These are phyloP conservation scores for Tachina grossa DNA, from an alignment of 2,888 invertebrate species.

Conservation along the genomic window DNA sequence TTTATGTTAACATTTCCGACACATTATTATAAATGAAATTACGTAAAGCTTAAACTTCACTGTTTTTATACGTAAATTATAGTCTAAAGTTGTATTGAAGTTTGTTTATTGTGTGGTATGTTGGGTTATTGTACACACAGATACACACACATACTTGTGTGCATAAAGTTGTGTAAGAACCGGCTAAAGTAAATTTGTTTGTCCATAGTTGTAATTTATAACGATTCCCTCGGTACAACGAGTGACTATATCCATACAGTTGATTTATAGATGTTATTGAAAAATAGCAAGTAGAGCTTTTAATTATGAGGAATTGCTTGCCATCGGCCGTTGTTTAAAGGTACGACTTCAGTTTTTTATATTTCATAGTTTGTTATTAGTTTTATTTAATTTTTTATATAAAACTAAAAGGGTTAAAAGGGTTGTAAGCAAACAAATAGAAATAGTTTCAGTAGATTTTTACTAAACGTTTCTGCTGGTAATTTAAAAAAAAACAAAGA, in stretches of 20 bases:
- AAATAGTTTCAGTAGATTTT: constrained; percentile 54
- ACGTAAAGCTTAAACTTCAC: no score
- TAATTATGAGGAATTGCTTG: constrained; percentile 75
- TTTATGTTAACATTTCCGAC: no score
- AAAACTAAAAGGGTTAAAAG: constrained; percentile 23
- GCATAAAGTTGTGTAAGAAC: background rate
- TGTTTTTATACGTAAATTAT: no score
- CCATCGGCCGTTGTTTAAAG: constrained; percentile 30
- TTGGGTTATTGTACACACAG: background rate
- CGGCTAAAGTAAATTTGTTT: constrained; percentile 26
- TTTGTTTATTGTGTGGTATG: no score
- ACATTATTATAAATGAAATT: no score
- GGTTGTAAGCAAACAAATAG: constrained; percentile 17
- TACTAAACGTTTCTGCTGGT: constrained; percentile 52
- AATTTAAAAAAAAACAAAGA: background rate
- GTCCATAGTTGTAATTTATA: constrained; percentile 78
- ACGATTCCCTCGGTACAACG: constrained; percentile 76
- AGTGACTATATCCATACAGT: constrained; percentile 75
- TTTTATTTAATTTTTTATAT: background rate
- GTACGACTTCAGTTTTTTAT: constrained; percentile 23
- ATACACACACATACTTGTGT: background rate
- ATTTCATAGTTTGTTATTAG: background rate
- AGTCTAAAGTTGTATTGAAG: no score
- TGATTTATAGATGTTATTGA: constrained; percentile 82
- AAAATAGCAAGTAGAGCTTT: constrained; percentile 80